Evolutionary conservation across 2,888 invertebrate species (phyloP).

Genomic region (Stomorhina lunata): DNA sequence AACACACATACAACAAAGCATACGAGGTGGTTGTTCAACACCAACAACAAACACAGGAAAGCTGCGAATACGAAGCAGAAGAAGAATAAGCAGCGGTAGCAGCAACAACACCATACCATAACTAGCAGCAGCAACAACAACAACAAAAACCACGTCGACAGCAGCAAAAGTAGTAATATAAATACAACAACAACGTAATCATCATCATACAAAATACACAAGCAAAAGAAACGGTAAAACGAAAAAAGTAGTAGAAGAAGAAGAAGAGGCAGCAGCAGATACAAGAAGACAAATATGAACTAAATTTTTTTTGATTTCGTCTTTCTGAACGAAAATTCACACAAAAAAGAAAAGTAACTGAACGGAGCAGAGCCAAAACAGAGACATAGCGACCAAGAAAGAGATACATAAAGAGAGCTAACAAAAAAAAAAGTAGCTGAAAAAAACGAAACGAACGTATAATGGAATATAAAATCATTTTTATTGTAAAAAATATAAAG

Average conservation of each 20-base stretch:
- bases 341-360: constrained; percentile 70
- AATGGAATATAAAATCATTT: constrained; percentile 56
- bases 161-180: constrained; percentile 73
- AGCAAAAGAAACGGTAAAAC: constrained; percentile 76
- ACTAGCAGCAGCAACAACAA: constrained; percentile 69
- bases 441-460: constrained; percentile 65
- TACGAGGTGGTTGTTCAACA: constrained; percentile 65
- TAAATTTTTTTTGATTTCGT: constrained; percentile 68
- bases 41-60: no score
- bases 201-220: constrained; percentile 39
- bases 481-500: constrained; percentile 56
- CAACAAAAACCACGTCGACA: constrained; percentile 74
- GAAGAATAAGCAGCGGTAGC: constrained; percentile 55
- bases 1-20: constrained; percentile 30
- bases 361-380: constrained; percentile 21
- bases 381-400: constrained; percentile 60
- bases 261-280: constrained; percentile 70
- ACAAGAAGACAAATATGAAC: constrained; percentile 70
- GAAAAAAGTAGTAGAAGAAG: no score
- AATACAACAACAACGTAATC: constrained; percentile 65
- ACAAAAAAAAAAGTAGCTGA: constrained; percentile 63
- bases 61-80: constrained; percentile 44
- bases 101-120: constrained; percentile 41
- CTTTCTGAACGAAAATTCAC: constrained; percentile 68
- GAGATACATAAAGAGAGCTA: constrained; percentile 42